Base-by-base conservation (phyloP, 2,113 vertebrate genomes). In the Crypturellus undulatus region DNA sequence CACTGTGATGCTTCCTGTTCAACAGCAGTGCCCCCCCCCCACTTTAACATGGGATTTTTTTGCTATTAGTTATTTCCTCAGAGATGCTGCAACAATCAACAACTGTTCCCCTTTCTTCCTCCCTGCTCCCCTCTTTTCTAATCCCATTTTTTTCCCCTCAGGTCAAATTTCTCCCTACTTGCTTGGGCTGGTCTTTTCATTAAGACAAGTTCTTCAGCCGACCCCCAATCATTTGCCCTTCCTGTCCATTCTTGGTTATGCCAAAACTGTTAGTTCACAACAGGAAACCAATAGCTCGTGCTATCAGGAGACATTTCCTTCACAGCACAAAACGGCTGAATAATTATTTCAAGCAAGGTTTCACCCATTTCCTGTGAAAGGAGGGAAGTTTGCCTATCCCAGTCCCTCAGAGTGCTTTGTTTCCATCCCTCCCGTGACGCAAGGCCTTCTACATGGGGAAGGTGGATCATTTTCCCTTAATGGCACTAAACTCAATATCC, bases 281-380 rank as follows among this genome's bases (percentile, higher is more conserved):
- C 99, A 99, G 99, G 99, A 99, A 99, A 98, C 98, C 97, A 98
- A 98, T 97, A 97, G 98, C 97, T 97, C 96, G 94, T 94, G 98
- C 98, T 99, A 99, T 99, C 98, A 97, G 98, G 98, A 99, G 98
- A 98, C 97, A 94, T 98, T 99, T 99, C 99, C 99, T 99, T 98
- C 97, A 93, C 94, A 96, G 96, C 96, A 97, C 98, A 98, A 98
- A 98, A 98, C 60, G 96, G 98, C 98, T 97, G 97, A 98, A 98
- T 98, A 98, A 98, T 98, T 98, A 99, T 98, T 98, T 98, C 42
- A 68, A 97, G 97, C 97, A 92, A 97, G 98, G 98, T 97, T 98
- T 99, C 98, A 98, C 98, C 98, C 99, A 98, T 98, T 99, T 99
- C 99, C 99, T 98, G 98, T 94, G 87, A 94, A 97, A 97, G 97